phyloP scores from a whole-genome alignment of 2,797 vertebrate genomes.

The Peromyscus nudipes region DNA sequence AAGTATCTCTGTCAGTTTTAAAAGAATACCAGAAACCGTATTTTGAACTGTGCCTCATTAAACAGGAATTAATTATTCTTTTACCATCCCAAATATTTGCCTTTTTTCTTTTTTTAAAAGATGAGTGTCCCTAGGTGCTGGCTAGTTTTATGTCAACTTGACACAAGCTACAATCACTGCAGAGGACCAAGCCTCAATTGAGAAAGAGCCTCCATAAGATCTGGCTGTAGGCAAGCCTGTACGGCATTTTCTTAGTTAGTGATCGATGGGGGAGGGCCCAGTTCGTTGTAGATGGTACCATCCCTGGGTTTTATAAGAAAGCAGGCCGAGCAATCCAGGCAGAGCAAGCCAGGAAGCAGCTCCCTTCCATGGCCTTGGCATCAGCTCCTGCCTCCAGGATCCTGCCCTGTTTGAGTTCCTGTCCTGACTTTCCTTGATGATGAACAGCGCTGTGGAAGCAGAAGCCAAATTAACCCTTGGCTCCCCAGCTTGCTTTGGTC shows the following conservation, averaged over 20 bases:
- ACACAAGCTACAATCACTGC: not conserved
- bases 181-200: too few species aligned
- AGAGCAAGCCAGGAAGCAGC: not conserved
- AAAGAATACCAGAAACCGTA: not conserved
- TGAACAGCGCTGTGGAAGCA: not conserved
- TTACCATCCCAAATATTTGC: not conserved
- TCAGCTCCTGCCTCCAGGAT: not conserved
- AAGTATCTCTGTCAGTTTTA: not conserved
- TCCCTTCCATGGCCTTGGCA: not conserved
- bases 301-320: not conserved
- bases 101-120: not conserved
- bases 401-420: not conserved
- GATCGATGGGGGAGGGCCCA: too few species aligned
- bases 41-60: not conserved
- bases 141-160: not conserved
- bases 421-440: not conserved
- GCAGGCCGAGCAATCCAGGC: not conserved
- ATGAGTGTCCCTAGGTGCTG: not conserved
- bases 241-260: not conserved
- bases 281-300: not conserved
- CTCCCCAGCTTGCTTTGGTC: too few species aligned
- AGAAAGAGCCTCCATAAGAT: not conserved
- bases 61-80: not conserved
- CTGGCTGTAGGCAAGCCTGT: not conserved
- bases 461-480: not conserved